phyloP scores from a whole-genome alignment of 2,888 invertebrate genomes.

The Tenthredo amoena region DNA sequence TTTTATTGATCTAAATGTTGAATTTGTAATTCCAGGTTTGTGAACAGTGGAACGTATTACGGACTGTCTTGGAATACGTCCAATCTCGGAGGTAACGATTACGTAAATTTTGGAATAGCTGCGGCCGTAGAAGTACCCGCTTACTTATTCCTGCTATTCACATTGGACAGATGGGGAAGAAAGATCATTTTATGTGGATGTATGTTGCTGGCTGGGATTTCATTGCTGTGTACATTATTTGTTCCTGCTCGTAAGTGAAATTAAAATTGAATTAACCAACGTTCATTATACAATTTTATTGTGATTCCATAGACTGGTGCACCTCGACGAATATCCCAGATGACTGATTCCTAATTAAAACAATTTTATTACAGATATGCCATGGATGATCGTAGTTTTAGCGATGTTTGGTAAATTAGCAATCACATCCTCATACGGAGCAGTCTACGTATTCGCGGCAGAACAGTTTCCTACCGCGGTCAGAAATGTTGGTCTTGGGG shows the following conservation, averaged over 20 bases:
- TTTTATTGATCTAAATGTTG: background rate
- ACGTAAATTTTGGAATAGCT: slow-evolving; percentile 87
- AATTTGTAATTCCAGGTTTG: slow-evolving; percentile 80
- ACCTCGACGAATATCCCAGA: background rate
- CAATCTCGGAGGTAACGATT: slow-evolving; percentile 85
- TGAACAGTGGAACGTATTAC: slow-evolving; percentile 88
- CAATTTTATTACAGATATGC: slow-evolving; percentile 75
- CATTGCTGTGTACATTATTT: slow-evolving; percentile 81
- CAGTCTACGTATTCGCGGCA: slow-evolving; percentile 86
- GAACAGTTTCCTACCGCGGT: slow-evolving; percentile 90
- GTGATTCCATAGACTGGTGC: background rate
- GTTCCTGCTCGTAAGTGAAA: slow-evolving; percentile 80
- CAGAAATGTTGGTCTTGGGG: slow-evolving; percentile 83
- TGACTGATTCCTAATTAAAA: background rate
- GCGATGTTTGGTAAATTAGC: slow-evolving; percentile 88
- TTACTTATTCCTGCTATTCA: slow-evolving; percentile 83
- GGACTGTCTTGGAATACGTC: slow-evolving; percentile 89
- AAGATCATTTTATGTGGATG: slow-evolving; percentile 85
- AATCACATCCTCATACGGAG: slow-evolving; percentile 87
- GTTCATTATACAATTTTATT: background rate
- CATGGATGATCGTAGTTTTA: slow-evolving; percentile 81
- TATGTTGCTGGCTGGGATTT: slow-evolving; percentile 83
- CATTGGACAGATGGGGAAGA: slow-evolving; percentile 86
- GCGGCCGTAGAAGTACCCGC: slow-evolving; percentile 89
- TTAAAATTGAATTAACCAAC: background rate